Evolutionary conservation across 23 tunicate species (phyloP), one percentile per base, ranked within the genome.

Genomic region (Halocynthia roretzi): DNA sequence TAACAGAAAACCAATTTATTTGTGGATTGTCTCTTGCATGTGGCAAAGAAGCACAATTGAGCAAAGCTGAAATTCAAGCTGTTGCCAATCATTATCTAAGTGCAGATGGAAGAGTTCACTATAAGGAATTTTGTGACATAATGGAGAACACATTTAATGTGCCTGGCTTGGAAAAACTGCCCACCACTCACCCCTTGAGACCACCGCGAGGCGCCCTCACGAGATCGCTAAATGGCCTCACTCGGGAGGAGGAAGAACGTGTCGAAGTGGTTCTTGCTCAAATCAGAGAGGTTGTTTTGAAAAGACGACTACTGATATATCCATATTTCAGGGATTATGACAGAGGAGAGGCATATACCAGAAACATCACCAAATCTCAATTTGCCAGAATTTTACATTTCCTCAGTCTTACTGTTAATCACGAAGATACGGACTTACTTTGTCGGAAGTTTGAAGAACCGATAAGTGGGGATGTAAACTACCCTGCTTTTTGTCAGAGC

Each of bases 131-230:
- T 54, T 93, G 98, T 80, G 83, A 67, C 54, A 85, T 87, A 55
- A 87, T 93, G 94, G 94, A 87, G 61, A 78, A 86, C 81, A 90
- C 95, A 71, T 93, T 87, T 65, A 93, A 93, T 76, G 94, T 93
- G 15, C 98, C 98, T 8, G 83, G 84, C 17, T 68, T 93, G 63
- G 95, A 83, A 52, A 93, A 93, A 70, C 86, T 87, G 40, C 98
- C 98, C n/a, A 87, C 86, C 5, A 86, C 81, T 75, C 89, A 83
- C 57, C 98, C 98, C 7, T 54, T 88, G 48, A 67, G 76, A 18
- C 98, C 98, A 23, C 90, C 98, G 12, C 71, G 64, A 22, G 98
- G 98, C 7, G 77, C 98, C 17, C 71, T 93, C n/a, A 67, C 94
- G 9, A 71, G 98, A 56, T 67, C 83, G 10, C 62, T 93, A 22